phyloP scores from a whole-genome alignment of 2,797 vertebrate genomes.

The Odontamblyopus rebecca region DNA sequence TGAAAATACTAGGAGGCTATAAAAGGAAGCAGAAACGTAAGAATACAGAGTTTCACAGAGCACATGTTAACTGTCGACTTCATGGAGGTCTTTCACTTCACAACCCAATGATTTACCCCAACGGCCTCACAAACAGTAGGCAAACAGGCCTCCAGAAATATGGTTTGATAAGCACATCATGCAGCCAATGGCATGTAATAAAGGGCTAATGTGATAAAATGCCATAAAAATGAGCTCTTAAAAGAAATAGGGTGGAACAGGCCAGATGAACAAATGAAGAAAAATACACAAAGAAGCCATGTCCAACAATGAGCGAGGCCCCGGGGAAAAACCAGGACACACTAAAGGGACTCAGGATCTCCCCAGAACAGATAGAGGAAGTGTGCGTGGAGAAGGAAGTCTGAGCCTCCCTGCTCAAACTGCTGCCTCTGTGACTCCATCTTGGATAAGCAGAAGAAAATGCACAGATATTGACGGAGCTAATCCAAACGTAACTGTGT shows the following conservation, averaged over 20 bases:
- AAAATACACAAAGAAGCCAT: neutral
- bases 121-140: constrained; percentile 50
- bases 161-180: neutral
- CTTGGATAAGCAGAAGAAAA: too few species aligned
- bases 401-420: too few species aligned
- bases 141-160: constrained; percentile 24
- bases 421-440: too few species aligned
- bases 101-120: constrained; percentile 57
- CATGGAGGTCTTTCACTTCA: constrained; percentile 71
- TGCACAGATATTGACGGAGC: too few species aligned
- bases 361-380: too few species aligned
- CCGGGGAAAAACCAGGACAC: too few species aligned
- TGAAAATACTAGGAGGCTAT: too few species aligned
- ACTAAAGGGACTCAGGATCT: too few species aligned
- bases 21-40: too few species aligned
- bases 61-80: constrained; percentile 66
- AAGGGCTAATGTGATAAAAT: neutral
- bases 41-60: constrained; percentile 11
- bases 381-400: too few species aligned
- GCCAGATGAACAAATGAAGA: neutral
- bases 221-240: neutral
- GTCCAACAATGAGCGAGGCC: too few species aligned
- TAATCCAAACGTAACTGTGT: too few species aligned
- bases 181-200: neutral
- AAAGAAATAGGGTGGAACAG: neutral